Percentiles rank a stretch among this genome's conserved stretches.
Evolutionary conservation across 2,113 vertebrate genomes (phyloP).

Genomic region (Balaeniceps rex): DNA sequence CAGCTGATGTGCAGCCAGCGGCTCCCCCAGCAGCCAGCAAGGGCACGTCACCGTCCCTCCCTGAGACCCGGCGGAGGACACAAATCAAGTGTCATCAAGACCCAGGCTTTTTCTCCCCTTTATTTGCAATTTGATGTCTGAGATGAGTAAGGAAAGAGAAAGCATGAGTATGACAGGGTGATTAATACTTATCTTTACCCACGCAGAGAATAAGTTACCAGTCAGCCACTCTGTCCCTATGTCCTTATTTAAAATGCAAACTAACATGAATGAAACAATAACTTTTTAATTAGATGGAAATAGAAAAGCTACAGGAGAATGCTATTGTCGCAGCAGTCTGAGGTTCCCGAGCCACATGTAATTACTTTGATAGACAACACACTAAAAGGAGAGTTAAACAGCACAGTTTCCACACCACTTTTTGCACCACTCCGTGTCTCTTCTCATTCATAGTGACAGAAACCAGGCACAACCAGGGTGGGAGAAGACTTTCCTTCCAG

Average conservation of each 20-base stretch:
- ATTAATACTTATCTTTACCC: conserved; percentile 11
- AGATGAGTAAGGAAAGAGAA: not conserved
- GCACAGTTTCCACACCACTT: not conserved
- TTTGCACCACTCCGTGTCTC: not conserved
- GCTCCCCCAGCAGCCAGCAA: not conserved
- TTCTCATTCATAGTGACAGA: not conserved
- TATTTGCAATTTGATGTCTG: not conserved
- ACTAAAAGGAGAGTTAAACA: not conserved
- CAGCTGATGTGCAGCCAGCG: not conserved
- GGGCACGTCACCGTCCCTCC: not conserved
- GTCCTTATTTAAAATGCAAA: not conserved
- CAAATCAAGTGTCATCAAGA: not conserved
- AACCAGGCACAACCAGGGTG: not conserved
- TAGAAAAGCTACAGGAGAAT: not conserved
- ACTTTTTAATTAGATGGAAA: conserved; percentile 42
- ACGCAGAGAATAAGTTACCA: not conserved
- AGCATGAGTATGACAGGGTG: not conserved
- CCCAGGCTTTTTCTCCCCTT: not conserved
- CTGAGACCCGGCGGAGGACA: not conserved
- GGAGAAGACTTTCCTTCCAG: not conserved
- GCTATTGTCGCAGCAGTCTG: not conserved
- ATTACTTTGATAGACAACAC: not conserved
- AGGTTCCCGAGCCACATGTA: not conserved
- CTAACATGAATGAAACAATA: not conserved
- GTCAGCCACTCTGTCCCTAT: not conserved